These are phyloP conservation scores for Threskiornis aethiopicus DNA, from an alignment of 2,797 vertebrate species.

Conservation along the genomic window DNA sequence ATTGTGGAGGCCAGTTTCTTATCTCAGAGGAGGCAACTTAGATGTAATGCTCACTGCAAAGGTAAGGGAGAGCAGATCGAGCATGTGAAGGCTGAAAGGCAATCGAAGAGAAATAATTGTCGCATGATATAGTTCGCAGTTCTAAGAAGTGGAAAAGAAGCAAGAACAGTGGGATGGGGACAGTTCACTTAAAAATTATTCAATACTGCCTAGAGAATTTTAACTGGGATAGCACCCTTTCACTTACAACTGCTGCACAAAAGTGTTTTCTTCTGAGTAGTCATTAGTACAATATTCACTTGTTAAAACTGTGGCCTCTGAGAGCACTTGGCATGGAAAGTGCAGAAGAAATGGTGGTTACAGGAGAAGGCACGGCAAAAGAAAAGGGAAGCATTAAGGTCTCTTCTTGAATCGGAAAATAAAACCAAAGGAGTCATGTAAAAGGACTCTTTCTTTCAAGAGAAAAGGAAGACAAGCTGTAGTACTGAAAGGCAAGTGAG, in stretches of 20 bases:
- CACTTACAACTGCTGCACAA: not conserved
- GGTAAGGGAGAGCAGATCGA: not conserved
- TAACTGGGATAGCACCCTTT: not conserved
- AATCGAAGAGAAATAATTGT: not conserved
- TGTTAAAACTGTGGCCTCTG: not conserved
- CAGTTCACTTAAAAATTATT: not conserved
- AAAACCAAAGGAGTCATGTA: not conserved
- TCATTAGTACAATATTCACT: not conserved
- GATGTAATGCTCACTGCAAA: not conserved
- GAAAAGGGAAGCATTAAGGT: not conserved
- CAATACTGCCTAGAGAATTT: not conserved
- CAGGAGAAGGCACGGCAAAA: not conserved
- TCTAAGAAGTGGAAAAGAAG: not conserved
- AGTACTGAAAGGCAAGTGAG: not conserved
- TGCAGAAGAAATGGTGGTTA: not conserved
- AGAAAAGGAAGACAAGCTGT: not conserved
- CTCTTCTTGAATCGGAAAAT: not conserved
- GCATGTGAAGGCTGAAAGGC: not conserved
- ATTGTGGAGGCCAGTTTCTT: not conserved
- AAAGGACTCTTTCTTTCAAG: not conserved
- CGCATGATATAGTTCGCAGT: rapidly evolving
- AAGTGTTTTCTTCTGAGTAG: not conserved
- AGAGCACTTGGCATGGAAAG: not conserved
- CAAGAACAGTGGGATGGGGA: not conserved
- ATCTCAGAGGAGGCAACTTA: not conserved